Evolutionary conservation across 2,113 vertebrate genomes (phyloP).

Genomic region (Vicugna pacos): DNA sequence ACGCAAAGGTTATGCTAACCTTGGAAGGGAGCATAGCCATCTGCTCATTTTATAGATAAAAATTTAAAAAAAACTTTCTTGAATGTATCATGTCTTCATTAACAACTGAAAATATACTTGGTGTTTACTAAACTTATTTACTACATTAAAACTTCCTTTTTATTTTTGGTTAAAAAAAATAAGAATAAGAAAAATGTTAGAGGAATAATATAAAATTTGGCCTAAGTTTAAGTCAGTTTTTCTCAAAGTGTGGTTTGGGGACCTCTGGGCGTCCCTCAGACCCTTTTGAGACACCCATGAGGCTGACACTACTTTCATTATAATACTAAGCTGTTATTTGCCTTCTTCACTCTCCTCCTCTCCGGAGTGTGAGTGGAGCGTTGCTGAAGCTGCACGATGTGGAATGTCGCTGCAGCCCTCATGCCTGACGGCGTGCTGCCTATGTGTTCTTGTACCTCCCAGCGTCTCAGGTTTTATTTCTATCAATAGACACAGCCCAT

Average conservation of each 20-base stretch:
- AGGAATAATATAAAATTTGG: not conserved
- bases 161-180: too few species aligned
- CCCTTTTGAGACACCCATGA: not conserved
- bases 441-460: not conserved
- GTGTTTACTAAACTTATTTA: too few species aligned
- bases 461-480: slow-evolving; percentile 39
- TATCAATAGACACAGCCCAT: not conserved
- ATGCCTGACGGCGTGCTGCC: not conserved
- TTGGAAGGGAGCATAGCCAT: not conserved
- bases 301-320: not conserved
- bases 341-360: not conserved
- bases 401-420: not conserved
- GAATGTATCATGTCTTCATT: too few species aligned
- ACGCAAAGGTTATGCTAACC: not conserved
- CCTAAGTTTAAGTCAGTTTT: slow-evolving; percentile 10
- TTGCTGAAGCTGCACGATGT: not conserved
- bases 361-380: not conserved
- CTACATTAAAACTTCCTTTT: too few species aligned
- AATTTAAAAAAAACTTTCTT: not conserved
- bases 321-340: slow-evolving; percentile 2
- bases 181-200: not conserved
- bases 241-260: not conserved
- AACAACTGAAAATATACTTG: too few species aligned
- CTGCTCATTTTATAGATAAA: slow-evolving; percentile 3
- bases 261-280: not conserved